These are phyloP conservation scores for Diadumene lineata DNA, from an alignment of 92 coral and sea anemone genomes.

Conservation along the genomic window DNA sequence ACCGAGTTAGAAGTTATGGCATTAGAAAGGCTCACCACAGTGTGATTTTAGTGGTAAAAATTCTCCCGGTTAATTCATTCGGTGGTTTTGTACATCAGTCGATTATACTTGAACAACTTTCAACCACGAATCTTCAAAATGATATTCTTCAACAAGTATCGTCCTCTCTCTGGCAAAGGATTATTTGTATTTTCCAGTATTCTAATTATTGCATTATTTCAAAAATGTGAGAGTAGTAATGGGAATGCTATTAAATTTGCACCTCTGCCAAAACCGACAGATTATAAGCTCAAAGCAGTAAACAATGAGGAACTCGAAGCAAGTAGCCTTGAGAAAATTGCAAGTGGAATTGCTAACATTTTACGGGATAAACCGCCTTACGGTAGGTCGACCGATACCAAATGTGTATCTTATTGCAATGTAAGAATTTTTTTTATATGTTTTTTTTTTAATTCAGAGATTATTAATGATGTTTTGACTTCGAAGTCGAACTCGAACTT, in stretches of 20 bases:
- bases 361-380: slow-evolving; percentile 62
- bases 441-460: slow-evolving; percentile 5
- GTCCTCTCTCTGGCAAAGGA: too few relatives aligned
- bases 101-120: too few relatives aligned
- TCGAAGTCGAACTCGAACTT: slow-evolving; percentile 1
- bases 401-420: too few relatives aligned
- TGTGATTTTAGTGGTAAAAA: too few relatives aligned
- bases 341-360: slow-evolving; percentile 46
- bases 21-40: too few relatives aligned
- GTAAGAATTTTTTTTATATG: too few relatives aligned
- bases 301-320: slow-evolving; percentile 28
- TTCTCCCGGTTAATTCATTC: too few relatives aligned
- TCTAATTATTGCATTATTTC: background rate
- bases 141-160: too few relatives aligned
- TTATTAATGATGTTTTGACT: slow-evolving; percentile 3
- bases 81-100: too few relatives aligned
- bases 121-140: too few relatives aligned
- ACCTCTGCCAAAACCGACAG: slow-evolving; percentile 45
- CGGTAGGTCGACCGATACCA: slow-evolving; percentile 30
- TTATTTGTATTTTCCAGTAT: background rate
- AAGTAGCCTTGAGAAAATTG: slow-evolving; percentile 49
- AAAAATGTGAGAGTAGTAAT: background rate
- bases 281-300: slow-evolving; percentile 44
- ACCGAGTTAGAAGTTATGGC: too few relatives aligned
- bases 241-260: slow-evolving; percentile 18